Evolutionary conservation across 1,140 invertebrate genomes (phyloP).

Genomic region (Pogonomyrmex californicus): DNA sequence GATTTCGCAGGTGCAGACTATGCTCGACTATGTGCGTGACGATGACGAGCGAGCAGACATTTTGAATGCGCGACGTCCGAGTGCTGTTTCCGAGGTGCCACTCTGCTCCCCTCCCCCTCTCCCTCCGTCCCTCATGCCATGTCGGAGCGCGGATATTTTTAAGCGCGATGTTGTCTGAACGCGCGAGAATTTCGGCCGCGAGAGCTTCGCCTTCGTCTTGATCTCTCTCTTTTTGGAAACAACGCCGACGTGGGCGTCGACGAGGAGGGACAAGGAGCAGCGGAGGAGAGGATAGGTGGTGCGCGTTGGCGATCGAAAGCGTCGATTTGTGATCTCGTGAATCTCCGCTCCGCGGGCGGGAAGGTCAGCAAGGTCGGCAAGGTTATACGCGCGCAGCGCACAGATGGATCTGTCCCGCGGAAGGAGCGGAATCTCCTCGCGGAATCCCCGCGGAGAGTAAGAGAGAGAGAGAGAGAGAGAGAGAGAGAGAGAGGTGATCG

Average conservation of each 20-base stretch:
- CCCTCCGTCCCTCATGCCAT: not conserved
- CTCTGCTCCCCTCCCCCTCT: no score
- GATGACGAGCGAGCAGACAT: constrained; percentile 44
- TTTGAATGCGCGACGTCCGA: constrained; percentile 45
- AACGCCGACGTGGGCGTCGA: constrained; percentile 48
- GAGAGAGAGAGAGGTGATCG: no score
- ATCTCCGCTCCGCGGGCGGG: constrained; percentile 13
- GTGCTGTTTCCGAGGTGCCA: not conserved
- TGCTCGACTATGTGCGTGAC: not conserved
- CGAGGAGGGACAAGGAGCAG: not conserved
- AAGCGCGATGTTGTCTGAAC: not conserved
- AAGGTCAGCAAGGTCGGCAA: constrained; percentile 21
- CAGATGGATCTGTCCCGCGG: constrained; percentile 14
- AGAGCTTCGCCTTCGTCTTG: not conserved
- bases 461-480: no score
- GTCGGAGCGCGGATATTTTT: not conserved
- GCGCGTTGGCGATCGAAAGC: constrained; percentile 26
- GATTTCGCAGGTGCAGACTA: constrained; percentile 1
- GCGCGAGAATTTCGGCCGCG: not conserved
- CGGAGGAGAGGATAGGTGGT: not conserved
- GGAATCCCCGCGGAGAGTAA: not conserved
- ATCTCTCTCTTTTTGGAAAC: not conserved
- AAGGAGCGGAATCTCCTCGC: not conserved
- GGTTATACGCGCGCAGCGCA: constrained; percentile 15
- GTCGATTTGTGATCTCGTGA: constrained; percentile 36